These are phyloP conservation scores for Nestor notabilis DNA, from an alignment of 2,113 vertebrate species.

Conservation along the genomic window DNA sequence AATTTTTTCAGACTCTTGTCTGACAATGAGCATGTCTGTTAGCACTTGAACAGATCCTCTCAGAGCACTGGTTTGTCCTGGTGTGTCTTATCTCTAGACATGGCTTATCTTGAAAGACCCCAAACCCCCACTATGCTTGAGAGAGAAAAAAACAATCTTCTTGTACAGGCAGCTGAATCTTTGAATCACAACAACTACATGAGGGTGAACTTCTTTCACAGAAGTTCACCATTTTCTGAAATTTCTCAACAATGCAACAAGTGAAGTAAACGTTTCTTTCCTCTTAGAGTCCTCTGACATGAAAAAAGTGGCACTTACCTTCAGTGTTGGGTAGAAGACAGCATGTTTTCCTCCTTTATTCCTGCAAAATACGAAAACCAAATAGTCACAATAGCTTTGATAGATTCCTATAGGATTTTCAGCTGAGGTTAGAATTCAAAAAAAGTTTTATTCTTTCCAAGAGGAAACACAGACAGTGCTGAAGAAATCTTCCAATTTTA, in stretches of 20 bases:
- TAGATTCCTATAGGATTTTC: neutral
- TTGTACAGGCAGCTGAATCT: neutral
- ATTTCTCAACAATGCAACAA: neutral
- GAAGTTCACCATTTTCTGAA: neutral
- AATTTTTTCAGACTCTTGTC: neutral
- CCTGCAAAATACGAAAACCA: conserved; percentile 69
- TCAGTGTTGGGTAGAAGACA: conserved; percentile 91
- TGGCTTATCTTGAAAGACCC: neutral
- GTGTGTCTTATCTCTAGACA: neutral
- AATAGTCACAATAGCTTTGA: neutral
- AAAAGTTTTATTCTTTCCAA: neutral
- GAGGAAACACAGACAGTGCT: neutral
- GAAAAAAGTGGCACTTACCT: conserved; percentile 75
- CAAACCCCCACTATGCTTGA: neutral
- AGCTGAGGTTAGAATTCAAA: neutral
- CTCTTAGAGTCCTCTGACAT: neutral
- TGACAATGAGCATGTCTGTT: neutral
- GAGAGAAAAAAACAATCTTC: neutral
- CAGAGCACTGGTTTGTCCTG: neutral
- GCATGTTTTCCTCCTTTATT: conserved; percentile 85
- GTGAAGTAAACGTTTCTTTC: neutral
- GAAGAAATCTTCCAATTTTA: neutral
- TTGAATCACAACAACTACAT: neutral
- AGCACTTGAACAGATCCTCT: neutral
- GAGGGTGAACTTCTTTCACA: neutral